Evolutionary conservation across 37 sponge, comb jelly and placozoan genomes (phyloP), one percentile per base, ranked within the genome.

Genomic region (Ianthella basta): DNA sequence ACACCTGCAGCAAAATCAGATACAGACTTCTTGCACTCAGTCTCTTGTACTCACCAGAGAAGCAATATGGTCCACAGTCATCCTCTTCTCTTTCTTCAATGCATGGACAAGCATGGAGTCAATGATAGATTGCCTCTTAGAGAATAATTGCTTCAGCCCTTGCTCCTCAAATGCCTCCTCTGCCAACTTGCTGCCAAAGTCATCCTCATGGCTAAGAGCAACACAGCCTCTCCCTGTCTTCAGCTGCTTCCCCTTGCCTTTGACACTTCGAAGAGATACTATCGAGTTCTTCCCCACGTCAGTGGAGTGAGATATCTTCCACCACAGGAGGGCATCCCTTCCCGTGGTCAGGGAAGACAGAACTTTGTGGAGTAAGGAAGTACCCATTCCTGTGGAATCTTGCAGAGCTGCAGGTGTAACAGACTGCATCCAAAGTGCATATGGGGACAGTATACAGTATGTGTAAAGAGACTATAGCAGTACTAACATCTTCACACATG

Each of bases 51-150:
- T 40, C n/a, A 75, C 78, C 78, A 39, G 33, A 36, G 44, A 16
- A 53, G 91, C 89, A 23, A 94, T 59, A 64, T 35, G 86, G 80
- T 94, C 91, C 1, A 85, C 63, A 72, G 81, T 80, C 79, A 88
- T 78, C 57, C 74, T 78, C 39, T 86, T 91, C 86, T 91, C 91
- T 56, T 54, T 85, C 81, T 94, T 94, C 66, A 94, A 60, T 14
- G 86, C 55, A 25, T 89, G 60, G 27, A 91, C 84, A 21, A 94
- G 75, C 59, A 84, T 89, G 15, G 89, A 50, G 56, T 91, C 91
- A 25, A 94, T 88, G 86, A 91, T 88, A 21, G 89, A 80, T 65
- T 87, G 60, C 20, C 91, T 79, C 60, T 86, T 63, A 64, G 90
- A 84, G 80, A 94, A 88, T 39, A 90, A 67, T 41, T 89, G 84